Evolutionary conservation across 2,113 vertebrate genomes (phyloP), one percentile per base, ranked within the genome.

Genomic region (Tragelaphus buxtoni): DNA sequence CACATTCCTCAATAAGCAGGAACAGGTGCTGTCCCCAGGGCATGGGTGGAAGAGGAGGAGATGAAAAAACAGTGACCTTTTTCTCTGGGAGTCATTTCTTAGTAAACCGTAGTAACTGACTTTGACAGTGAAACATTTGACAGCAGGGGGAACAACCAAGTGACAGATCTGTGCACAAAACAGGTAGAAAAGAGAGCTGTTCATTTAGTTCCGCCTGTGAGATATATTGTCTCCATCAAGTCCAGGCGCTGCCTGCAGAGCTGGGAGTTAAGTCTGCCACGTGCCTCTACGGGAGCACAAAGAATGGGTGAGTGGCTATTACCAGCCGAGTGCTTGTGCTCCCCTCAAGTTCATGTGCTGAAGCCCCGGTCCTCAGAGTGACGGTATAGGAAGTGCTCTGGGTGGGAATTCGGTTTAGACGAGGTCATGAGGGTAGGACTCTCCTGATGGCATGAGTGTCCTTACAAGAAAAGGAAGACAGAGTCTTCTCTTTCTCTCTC

Each of bases 1-100:
- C 12, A 6, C 97, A 98, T 98, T 98, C 98, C 97, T 98, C n/a
- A 91, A 94, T 98, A 98, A 99, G 94, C 96, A 87, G 92, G 98
- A 98, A 94, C 98, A 98, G 97, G 77, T 91, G 90, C 45, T 97
- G 87, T 95, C 96, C 96, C 85, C 82, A 35, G 84, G 88, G 90
- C 20, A 4, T 4, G 74, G 49, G 49, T 53, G 74, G 56, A 86
- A 72, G 85, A 8, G 9, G 93, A 97, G 58, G 60, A 5, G 45
- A 61, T 72, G 72, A 24, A 89, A 96, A 93, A 69, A 4, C 2
- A 81, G 76, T 82, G 61, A 65, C 45, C 51, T 87, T 61, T 86
- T 56, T 87, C 72, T 63, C 42, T 72, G 55, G 89, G n/a, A 97
- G 61, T 20, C 42, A 85, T 89, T 92, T 93, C 93, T 89, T 20